Evolutionary conservation across 2,113 vertebrate species (phyloP), one percentile per base, ranked within the genome.

Genomic region (Heterotis niloticus): DNA sequence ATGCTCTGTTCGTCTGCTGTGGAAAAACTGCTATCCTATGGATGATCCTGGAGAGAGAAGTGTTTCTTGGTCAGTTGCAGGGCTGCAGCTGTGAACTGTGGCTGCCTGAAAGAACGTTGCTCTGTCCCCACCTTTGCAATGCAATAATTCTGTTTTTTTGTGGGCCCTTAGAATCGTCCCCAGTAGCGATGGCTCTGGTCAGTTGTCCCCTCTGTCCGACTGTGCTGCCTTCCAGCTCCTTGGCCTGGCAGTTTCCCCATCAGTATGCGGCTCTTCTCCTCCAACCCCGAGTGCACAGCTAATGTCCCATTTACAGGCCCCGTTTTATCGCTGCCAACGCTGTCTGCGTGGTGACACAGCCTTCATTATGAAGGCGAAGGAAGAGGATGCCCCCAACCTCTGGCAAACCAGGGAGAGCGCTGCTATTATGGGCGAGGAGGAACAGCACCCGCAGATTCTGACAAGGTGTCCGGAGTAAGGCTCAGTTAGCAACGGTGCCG

Each of bases 391-490:
- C 20, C 44, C 76, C 75, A 44, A 23, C 23, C 3, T 4, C 76
- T 52, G 57, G 20, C 51, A 54, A 4, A 5, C n/a, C 59, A 57
- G 51, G 23, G 52, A 23, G n/a, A 72, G 51, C 51, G 70, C 44
- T 72, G 70, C 23, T 56, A 51, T 72, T 72, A 34, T 5, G 13
- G 71, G 54, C 20, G 13, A n/a, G 51, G n/a, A 24, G 24, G 59
- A 26, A 24, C 20, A 24, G 59, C 69, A 23, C 75, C n/a, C 62
- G 23, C 18, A 26, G 56, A 17, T 69, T 34, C 64, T 77, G 80
- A 77, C 80, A 72, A 69, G 74, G 64, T 52, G 73, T 77, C 64
- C 67, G 34, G 66, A 17, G 34, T 20, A 12, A 57, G 57, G 66
- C 64, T 70, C 24, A 23, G 54, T 79, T 56, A 74, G 56, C 66